Conservation (phyloP, 1,140 invertebrate genomes). For the Delia radicum region DNA sequence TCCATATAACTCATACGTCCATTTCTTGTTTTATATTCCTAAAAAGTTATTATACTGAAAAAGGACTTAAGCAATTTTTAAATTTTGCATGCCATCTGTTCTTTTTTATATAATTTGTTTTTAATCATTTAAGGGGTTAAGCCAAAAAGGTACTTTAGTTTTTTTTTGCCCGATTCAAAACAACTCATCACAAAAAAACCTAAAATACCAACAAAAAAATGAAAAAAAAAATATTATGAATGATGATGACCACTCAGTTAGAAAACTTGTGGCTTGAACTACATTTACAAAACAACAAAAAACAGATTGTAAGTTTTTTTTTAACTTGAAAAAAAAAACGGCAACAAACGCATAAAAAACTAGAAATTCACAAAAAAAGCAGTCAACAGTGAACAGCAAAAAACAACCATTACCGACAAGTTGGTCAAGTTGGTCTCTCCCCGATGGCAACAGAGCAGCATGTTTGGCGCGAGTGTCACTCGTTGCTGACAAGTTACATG, state of each 20-base stretch:
- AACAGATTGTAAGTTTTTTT: not conserved
- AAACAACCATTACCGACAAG: not conserved
- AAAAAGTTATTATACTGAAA: too few relatives aligned
- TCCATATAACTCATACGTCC: too few relatives aligned
- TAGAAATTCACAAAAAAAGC: not conserved
- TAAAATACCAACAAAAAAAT: too few relatives aligned
- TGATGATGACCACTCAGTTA: not conserved
- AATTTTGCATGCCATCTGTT: too few relatives aligned
- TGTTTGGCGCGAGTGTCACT: conserved; percentile 36
- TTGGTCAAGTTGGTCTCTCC: not conserved
- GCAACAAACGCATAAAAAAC: not conserved
- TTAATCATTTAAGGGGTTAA: too few relatives aligned
- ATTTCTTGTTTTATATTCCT: too few relatives aligned
- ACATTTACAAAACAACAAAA: not conserved
- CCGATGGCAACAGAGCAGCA: not conserved
- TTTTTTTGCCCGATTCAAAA: too few relatives aligned
- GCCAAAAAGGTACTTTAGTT: too few relatives aligned
- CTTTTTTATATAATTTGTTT: too few relatives aligned
- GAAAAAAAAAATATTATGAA: not conserved
- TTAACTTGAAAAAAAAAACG: not conserved
- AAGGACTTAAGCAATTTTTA: too few relatives aligned
- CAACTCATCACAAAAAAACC: too few relatives aligned
- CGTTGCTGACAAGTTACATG: conserved; percentile 51
- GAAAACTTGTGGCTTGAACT: not conserved
- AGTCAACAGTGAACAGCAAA: not conserved